Percentiles rank a stretch among this genome's conserved stretches.
Evolutionary conservation across 1,140 invertebrate species (phyloP).

Genomic region (Drosophila sturtevanti): DNA sequence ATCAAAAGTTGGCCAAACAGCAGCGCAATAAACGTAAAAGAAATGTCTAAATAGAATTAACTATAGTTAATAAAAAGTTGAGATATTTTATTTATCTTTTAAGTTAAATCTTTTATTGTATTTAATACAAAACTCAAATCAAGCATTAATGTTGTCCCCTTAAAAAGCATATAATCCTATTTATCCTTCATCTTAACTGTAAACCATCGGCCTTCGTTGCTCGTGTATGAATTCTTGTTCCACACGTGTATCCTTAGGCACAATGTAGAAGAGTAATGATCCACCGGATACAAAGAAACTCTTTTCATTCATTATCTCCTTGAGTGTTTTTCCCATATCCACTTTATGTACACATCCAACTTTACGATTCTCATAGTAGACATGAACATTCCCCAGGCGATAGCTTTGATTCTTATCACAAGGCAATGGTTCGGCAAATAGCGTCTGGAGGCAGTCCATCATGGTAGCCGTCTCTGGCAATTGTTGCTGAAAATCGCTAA

Average conservation of each 20-base stretch:
- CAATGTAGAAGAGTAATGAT: slow-evolving; percentile 72
- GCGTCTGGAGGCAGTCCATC: slow-evolving; percentile 87
- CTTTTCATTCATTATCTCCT: slow-evolving; percentile 86
- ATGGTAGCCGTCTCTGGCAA: slow-evolving; percentile 90
- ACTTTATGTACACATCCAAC: slow-evolving; percentile 87
- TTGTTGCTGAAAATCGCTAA: slow-evolving; percentile 89
- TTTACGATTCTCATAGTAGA: slow-evolving; percentile 91
- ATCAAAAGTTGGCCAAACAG: slow-evolving; percentile 68
- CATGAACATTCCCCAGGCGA: slow-evolving; percentile 86
- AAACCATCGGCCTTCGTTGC: slow-evolving; percentile 62
- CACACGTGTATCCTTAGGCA: slow-evolving; percentile 57
- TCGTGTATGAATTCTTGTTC: slow-evolving; percentile 71
- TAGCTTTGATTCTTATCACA: slow-evolving; percentile 92
- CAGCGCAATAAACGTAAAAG: slow-evolving; percentile 74
- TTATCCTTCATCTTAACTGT: slow-evolving; percentile 43
- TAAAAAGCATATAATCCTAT: not conserved
- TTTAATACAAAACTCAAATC: slow-evolving; percentile 1
- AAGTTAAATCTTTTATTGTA: slow-evolving; percentile 32
- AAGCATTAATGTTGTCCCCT: not conserved
- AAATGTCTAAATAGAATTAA: slow-evolving; percentile 46
- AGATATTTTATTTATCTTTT: too few relatives aligned
- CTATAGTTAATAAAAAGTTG: too few relatives aligned
- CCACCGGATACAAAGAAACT: slow-evolving; percentile 75
- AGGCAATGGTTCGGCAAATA: slow-evolving; percentile 88
- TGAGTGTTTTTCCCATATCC: slow-evolving; percentile 85